Percentiles rank a stretch among this genome's conserved stretches.
Conservation (phyloP, 2,113 vertebrate genomes). For the Stigmatopora argus region DNA sequence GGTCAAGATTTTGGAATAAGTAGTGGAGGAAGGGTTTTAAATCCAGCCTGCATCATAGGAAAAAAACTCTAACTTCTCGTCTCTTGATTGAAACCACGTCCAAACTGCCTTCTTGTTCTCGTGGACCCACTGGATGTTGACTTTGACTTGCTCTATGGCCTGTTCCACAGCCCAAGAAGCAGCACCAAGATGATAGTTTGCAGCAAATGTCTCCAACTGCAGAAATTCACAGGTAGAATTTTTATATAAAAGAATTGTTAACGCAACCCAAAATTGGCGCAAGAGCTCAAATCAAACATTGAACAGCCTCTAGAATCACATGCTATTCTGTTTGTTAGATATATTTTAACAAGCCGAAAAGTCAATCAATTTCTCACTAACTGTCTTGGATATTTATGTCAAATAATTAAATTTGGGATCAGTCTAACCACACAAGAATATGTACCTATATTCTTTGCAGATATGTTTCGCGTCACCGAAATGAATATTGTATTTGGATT, state of each 20-base stretch:
- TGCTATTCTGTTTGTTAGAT: neutral
- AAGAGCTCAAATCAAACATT: neutral
- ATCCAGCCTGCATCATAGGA: neutral
- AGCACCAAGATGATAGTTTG: conserved; percentile 32
- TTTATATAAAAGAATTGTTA: neutral
- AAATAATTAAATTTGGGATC: no score
- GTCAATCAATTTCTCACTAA: no score
- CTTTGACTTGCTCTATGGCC: conserved; percentile 76
- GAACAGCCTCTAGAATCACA: neutral
- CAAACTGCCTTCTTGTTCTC: conserved; percentile 64
- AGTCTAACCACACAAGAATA: no score
- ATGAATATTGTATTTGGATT: no score
- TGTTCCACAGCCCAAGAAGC: conserved; percentile 64
- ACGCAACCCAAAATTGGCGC: neutral
- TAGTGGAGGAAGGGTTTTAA: neutral
- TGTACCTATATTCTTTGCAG: no score
- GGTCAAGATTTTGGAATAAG: neutral
- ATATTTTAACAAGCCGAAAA: no score
- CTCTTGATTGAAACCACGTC: conserved; percentile 70
- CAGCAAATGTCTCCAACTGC: conserved; percentile 78
- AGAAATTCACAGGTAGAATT: conserved; percentile 2
- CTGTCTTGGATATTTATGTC: no score
- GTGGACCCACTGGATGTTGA: conserved; percentile 85
- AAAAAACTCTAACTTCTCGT: neutral
- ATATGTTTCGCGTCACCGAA: no score